Evolutionary conservation across 2,797 vertebrate genomes (phyloP).

Genomic region (Urosaurus nigricauda): DNA sequence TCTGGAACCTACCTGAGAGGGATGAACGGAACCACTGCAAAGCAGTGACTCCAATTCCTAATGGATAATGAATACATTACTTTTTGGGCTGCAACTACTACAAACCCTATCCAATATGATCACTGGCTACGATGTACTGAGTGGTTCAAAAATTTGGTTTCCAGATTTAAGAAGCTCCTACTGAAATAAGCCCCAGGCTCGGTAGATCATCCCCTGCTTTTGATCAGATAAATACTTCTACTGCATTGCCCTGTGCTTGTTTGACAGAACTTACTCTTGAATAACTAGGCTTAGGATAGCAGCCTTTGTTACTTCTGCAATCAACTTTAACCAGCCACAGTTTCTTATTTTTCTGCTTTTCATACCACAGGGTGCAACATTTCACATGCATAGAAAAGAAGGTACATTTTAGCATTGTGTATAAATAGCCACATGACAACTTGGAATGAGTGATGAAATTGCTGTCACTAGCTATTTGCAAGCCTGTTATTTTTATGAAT

Average conservation of each 20-base stretch:
- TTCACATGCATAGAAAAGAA: neutral
- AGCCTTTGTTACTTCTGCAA: neutral
- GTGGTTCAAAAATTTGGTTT: no score
- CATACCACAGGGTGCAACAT: neutral
- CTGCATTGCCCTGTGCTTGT: neutral
- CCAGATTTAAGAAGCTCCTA: neutral
- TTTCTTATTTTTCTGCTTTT: neutral
- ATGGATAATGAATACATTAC: no score
- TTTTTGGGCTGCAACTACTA: no score
- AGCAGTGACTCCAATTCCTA: no score
- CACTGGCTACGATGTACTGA: no score
- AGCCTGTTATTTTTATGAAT: slow-evolving; percentile 13
- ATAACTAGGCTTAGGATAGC: neutral
- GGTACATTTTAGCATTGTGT: neutral
- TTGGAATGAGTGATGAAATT: slow-evolving; percentile 10
- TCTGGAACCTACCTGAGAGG: no score
- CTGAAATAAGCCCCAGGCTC: neutral
- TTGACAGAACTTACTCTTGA: neutral
- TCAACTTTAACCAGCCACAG: neutral
- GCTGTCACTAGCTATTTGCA: slow-evolving; percentile 7
- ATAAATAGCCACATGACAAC: slow-evolving; percentile 16
- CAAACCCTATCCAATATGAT: no score
- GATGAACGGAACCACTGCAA: no score
- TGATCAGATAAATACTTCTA: neutral
- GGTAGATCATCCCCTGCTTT: neutral